phyloP scores from a whole-genome alignment of 2,888 invertebrate species.

The Glyphotaelius pellucidus region DNA sequence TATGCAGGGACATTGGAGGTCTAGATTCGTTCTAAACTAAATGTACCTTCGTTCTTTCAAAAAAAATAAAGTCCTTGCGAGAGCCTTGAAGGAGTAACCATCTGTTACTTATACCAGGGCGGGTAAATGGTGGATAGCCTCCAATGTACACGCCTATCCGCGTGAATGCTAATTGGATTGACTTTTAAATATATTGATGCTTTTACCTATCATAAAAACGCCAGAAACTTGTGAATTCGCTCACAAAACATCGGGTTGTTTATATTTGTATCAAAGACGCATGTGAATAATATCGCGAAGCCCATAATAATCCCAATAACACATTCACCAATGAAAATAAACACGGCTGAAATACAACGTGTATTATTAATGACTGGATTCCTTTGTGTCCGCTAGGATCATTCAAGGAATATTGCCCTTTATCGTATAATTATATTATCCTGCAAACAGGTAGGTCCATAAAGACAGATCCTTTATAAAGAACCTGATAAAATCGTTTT shows the following conservation, averaged over 20 bases:
- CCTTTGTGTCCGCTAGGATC: slow-evolving; percentile 33
- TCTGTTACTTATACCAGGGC: too few species aligned
- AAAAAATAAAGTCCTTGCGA: too few species aligned
- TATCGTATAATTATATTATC: slow-evolving; percentile 33
- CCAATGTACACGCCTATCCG: too few species aligned
- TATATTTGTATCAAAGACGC: neutral
- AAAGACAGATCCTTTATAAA: slow-evolving; percentile 45
- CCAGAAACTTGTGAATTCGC: neutral
- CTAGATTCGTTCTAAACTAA: too few species aligned
- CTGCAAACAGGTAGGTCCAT: slow-evolving; percentile 54
- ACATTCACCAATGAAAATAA: slow-evolving; percentile 17
- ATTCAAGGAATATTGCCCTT: slow-evolving; percentile 48
- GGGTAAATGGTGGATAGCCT: too few species aligned
- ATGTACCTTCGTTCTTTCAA: too few species aligned
- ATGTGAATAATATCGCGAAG: slow-evolving; percentile 7
- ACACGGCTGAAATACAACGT: neutral
- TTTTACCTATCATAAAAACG: neutral
- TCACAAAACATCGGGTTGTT: neutral
- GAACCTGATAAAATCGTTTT: slow-evolving; percentile 52
- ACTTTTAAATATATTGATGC: neutral
- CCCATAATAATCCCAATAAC: slow-evolving; percentile 16
- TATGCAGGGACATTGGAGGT: too few species aligned
- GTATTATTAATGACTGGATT: slow-evolving; percentile 17
- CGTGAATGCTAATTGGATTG: neutral
- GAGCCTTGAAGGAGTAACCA: too few species aligned